phyloP scores from a whole-genome alignment of 2,797 vertebrate genomes.

The Amazona finschi region DNA sequence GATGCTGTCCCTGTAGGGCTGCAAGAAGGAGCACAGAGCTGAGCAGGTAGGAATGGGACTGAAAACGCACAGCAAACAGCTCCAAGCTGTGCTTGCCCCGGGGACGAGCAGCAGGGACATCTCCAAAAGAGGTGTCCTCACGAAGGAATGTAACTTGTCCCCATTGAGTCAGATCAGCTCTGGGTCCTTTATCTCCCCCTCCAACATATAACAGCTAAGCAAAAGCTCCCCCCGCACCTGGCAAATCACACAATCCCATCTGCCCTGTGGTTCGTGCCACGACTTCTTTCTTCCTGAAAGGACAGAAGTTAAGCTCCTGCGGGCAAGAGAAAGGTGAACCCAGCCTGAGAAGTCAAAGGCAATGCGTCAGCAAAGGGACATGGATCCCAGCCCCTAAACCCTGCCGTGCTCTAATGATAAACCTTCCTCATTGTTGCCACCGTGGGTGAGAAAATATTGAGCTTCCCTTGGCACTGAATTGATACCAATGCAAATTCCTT shows the following conservation, averaged over 20 bases:
- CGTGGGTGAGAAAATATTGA: background rate
- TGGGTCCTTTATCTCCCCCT: too few relatives aligned
- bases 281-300: background rate
- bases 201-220: background rate
- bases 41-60: background rate
- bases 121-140: background rate
- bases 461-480: background rate
- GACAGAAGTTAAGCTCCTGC: background rate
- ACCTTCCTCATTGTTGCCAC: background rate
- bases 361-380: background rate
- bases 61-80: background rate
- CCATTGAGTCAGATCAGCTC: background rate
- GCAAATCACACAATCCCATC: background rate
- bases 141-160: background rate
- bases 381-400: background rate
- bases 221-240: background rate
- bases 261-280: background rate
- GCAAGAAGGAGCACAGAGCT: background rate
- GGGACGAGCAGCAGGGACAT: background rate
- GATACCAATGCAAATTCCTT: background rate
- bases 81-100: background rate
- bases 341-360: background rate
- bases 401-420: background rate
- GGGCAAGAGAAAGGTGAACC: background rate
- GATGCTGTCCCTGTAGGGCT: background rate